Percentiles rank a stretch among this genome's conserved stretches.
Evolutionary conservation across 2,888 invertebrate genomes (phyloP).

Genomic region (Ametastegia equiseti): DNA sequence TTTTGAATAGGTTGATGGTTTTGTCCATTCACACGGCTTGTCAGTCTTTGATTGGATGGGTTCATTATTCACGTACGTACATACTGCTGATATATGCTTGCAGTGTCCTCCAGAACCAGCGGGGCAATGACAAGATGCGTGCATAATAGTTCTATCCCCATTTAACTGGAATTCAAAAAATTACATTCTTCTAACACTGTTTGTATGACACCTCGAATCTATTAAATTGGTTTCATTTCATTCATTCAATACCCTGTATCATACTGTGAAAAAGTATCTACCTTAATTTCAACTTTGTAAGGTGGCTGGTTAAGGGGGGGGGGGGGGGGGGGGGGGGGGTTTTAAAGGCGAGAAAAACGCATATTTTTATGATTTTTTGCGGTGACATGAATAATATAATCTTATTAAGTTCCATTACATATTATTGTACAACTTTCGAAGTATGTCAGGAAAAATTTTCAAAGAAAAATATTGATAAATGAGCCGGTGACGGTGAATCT

Average conservation of each 20-base stretch:
- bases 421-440: too few relatives aligned
- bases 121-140: neutral
- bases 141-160: neutral
- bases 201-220: neutral
- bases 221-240: too few relatives aligned
- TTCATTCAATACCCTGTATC: too few relatives aligned
- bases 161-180: neutral
- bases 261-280: neutral
- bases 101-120: neutral
- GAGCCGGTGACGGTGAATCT: too few relatives aligned
- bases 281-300: neutral
- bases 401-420: too few relatives aligned
- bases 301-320: neutral
- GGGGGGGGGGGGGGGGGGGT: too few relatives aligned
- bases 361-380: too few relatives aligned
- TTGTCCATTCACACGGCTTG: neutral
- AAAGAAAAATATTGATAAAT: too few relatives aligned
- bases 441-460: too few relatives aligned
- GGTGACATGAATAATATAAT: too few relatives aligned
- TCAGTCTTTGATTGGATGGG: neutral
- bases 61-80: neutral
- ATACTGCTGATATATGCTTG: neutral
- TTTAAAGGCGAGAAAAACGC: too few relatives aligned
- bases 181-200: neutral
- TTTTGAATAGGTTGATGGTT: neutral